Evolutionary conservation across 2,113 vertebrate genomes (phyloP).

Genomic region (Passer montanus): DNA sequence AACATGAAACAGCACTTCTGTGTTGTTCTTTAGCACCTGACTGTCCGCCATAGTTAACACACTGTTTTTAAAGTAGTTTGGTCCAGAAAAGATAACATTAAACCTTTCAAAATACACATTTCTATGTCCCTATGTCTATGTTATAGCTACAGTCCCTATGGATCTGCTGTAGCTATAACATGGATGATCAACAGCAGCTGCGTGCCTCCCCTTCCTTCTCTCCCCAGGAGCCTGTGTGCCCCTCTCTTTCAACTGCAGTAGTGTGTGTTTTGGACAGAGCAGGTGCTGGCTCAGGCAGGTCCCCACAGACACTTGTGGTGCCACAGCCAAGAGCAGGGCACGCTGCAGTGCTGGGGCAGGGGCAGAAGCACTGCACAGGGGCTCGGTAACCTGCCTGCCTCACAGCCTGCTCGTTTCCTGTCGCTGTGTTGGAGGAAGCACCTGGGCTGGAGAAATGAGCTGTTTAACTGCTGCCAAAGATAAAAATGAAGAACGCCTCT

Average conservation of each 20-base stretch:
- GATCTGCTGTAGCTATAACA: not conserved
- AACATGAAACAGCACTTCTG: not conserved
- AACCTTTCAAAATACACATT: not conserved
- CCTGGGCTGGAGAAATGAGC: not conserved
- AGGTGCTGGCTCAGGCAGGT: not conserved
- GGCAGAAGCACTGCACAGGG: not conserved
- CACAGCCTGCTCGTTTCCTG: not conserved
- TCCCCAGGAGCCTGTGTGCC: not conserved
- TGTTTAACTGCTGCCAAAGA: not conserved
- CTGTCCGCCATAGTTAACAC: fast-evolving
- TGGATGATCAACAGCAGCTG: not conserved
- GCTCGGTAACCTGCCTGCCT: not conserved
- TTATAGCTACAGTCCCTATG: not conserved
- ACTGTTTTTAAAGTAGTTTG: not conserved
- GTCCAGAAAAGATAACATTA: not conserved
- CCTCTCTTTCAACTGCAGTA: not conserved
- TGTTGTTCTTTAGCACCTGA: not conserved
- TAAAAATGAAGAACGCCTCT: not conserved
- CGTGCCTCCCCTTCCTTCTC: not conserved
- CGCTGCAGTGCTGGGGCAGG: fast-evolving
- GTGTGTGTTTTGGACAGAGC: not conserved
- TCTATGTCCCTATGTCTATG: not conserved
- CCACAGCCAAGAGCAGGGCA: not conserved
- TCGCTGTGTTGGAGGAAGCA: not conserved
- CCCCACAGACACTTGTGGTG: not conserved